phyloP scores from a whole-genome alignment of 2,888 invertebrate genomes.

The Trissolcus japonicus region DNA sequence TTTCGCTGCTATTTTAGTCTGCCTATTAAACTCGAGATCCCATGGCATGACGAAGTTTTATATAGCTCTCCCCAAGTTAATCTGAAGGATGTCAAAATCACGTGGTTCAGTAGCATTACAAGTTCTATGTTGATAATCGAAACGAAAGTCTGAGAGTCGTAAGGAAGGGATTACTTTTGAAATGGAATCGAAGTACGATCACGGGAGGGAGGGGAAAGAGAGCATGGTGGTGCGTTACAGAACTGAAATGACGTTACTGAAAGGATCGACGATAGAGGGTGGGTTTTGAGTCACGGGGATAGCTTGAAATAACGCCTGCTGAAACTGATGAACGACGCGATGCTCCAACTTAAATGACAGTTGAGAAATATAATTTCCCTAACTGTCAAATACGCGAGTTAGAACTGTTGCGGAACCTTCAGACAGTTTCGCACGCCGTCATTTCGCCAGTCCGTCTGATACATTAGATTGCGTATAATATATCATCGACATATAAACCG shows the following conservation, averaged over 20 bases:
- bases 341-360: constrained; percentile 71
- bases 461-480: constrained; percentile 41
- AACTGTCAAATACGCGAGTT: constrained; percentile 71
- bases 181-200: constrained; percentile 47
- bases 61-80: constrained; percentile 53
- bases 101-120: constrained; percentile 47
- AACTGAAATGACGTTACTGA: constrained; percentile 43
- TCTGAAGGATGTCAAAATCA: constrained; percentile 57
- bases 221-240: constrained; percentile 24
- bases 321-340: constrained; percentile 65
- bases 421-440: constrained; percentile 37
- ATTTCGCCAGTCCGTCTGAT: constrained; percentile 43
- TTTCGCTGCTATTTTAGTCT: constrained; percentile 9
- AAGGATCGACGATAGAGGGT: constrained; percentile 21
- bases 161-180: constrained; percentile 52
- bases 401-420: constrained; percentile 65
- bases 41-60: constrained; percentile 36
- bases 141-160: constrained; percentile 49
- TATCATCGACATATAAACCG: constrained; percentile 34
- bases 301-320: constrained; percentile 42
- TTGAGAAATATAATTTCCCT: constrained; percentile 74
- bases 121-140: constrained; percentile 56
- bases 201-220: constrained; percentile 5
- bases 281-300: constrained; percentile 51
- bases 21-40: constrained; percentile 40